Percentiles rank a stretch among this genome's conserved stretches.
phyloP scores from a whole-genome alignment of 2,797 vertebrate species.

The Phyllotis vaccarum region DNA sequence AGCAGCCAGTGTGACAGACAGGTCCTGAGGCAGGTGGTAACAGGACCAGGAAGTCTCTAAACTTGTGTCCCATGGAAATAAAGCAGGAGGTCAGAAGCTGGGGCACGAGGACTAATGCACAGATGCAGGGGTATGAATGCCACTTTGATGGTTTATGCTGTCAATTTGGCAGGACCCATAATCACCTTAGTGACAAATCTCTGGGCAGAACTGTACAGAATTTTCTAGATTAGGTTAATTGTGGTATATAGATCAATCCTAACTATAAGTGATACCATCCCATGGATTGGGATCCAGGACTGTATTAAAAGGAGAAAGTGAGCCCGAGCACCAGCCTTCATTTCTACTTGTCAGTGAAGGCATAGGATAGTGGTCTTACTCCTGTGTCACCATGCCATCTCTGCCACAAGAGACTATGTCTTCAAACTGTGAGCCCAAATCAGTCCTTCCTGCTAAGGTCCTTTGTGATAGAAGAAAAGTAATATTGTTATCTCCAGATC shows the following conservation, averaged over 20 bases:
- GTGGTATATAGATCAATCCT: not conserved
- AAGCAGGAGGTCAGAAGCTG: not conserved
- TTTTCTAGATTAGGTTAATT: not conserved
- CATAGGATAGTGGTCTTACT: not conserved
- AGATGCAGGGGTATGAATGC: not conserved
- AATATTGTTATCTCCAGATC: not conserved
- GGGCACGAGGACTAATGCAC: not conserved
- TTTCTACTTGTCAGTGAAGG: not conserved
- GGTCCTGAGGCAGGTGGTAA: not conserved
- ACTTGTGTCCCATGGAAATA: no score
- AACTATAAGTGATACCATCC: not conserved
- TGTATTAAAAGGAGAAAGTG: not conserved
- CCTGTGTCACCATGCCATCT: not conserved
- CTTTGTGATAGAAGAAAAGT: not conserved
- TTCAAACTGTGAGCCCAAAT: not conserved
- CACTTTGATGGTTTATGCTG: not conserved
- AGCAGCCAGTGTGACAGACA: not conserved
- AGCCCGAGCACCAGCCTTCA: not conserved
- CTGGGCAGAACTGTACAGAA: not conserved
- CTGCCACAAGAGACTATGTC: not conserved
- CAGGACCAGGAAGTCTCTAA: not conserved
- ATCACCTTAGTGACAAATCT: not conserved
- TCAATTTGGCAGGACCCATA: not conserved
- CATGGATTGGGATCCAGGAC: not conserved
- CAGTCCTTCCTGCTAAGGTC: not conserved